These are phyloP conservation scores for Lordiphosa mommai DNA, from an alignment of 1,140 invertebrate genomes.

Conservation along the genomic window DNA sequence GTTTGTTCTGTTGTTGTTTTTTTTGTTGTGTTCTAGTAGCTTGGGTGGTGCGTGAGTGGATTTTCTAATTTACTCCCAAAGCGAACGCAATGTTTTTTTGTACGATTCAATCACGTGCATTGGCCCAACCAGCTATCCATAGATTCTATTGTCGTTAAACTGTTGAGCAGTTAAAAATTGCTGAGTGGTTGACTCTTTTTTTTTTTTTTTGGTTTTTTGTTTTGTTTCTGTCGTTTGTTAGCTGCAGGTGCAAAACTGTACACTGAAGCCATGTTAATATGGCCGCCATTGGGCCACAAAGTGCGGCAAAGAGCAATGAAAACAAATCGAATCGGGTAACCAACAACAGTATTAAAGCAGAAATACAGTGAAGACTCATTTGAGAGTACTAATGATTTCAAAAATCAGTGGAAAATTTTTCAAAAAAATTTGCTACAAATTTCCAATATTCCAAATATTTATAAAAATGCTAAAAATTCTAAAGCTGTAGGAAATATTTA, in stretches of 20 bases:
- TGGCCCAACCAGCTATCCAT: constrained; percentile 40
- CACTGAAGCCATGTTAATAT: constrained; percentile 65
- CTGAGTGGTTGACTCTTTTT: constrained; percentile 1
- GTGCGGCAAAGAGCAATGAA: constrained; percentile 53
- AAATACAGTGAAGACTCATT: constrained; percentile 9
- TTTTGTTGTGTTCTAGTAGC: constrained; percentile 49
- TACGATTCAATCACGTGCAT: constrained; percentile 73
- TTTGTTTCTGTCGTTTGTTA: constrained; percentile 21
- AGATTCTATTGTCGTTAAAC: constrained; percentile 70
- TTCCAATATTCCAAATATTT: too few species aligned
- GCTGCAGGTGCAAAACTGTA: constrained; percentile 76
- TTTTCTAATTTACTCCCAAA: constrained; percentile 56
- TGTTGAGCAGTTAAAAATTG: constrained; percentile 54
- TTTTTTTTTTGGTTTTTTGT: too few species aligned
- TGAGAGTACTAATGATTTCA: too few species aligned
- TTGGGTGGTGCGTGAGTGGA: constrained; percentile 53
- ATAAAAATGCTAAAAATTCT: too few species aligned
- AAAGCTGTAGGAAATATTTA: too few species aligned
- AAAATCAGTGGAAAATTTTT: too few species aligned
- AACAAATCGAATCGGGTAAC: constrained; percentile 61
- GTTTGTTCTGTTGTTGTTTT: constrained; percentile 13
- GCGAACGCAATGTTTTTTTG: constrained; percentile 31
- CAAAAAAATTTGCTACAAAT: too few species aligned
- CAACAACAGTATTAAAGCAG: constrained; percentile 29
- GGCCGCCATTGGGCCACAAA: constrained; percentile 60